Evolutionary conservation across 2,888 invertebrate species (phyloP).

Genomic region (Chironomus tentans): DNA sequence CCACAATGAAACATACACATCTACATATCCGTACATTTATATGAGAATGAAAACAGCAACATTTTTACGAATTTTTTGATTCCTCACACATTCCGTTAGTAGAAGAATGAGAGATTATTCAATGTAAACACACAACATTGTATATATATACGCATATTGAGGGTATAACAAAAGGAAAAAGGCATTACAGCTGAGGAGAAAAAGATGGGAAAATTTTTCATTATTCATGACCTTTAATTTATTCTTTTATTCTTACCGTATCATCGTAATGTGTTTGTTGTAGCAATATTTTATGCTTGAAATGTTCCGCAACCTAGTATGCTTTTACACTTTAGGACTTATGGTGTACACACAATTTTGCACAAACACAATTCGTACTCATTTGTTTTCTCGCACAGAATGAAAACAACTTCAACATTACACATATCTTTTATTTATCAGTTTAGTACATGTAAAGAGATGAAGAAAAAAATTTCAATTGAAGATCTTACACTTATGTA

Average conservation of each 20-base stretch:
- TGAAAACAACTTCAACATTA: background rate
- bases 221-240: slow-evolving; percentile 26
- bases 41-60: background rate
- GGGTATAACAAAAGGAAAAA: background rate
- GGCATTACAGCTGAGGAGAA: background rate
- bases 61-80: background rate
- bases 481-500: no score
- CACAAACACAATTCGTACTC: background rate
- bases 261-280: slow-evolving; percentile 21
- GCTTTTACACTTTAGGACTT: background rate
- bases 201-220: slow-evolving; percentile 18
- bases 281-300: slow-evolving; percentile 12
- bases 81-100: background rate
- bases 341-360: background rate
- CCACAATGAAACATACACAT: no score
- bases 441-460: background rate
- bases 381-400: no score
- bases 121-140: slow-evolving; percentile 1
- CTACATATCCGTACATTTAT: background rate
- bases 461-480: background rate
- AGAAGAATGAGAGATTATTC: slow-evolving; percentile 1
- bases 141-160: background rate
- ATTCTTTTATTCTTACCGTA: slow-evolving; percentile 12
- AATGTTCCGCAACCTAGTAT: background rate
- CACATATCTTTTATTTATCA: slow-evolving; percentile 25